Base-by-base conservation (phyloP, 2,888 invertebrate genomes). In the Trissonchulus sp. region DNA sequence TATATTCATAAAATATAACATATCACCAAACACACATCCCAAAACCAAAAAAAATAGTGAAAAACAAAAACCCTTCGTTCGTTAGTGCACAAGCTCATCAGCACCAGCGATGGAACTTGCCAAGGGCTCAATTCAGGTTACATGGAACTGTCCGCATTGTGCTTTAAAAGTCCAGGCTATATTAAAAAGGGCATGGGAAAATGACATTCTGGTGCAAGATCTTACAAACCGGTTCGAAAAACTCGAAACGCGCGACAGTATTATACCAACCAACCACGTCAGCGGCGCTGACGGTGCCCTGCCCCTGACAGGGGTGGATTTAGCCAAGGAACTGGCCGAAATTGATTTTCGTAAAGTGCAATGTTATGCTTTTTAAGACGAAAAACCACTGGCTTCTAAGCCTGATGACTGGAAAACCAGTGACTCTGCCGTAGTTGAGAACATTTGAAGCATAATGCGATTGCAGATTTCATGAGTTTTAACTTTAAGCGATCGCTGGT, bases 131-230 rank as follows among this genome's bases (percentile, higher is more conserved):
- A 60, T 18, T 60, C 60, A 60, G n/a, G 60, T 60, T 60, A 18
- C 60, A 60, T 60, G 60, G 60, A n/a, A 60, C n/a, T 60, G 60
- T n/a, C n/a, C 60, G 60, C 60, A 60, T 60, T 60, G 60, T 60
- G 18, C 60, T 18, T n/a, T n/a, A 60, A 60, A 60, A 60, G 60
- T 60, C n/a, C 60, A n/a, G n/a, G 60, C 18, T 60, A 60, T 60
- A 18, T 60, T 60, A 60, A 60, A 60, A 18, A n/a, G 18, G 18
- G 60, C 60, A 18, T 18, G 18, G 18, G 18, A 60, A 60, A 18
- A n/a, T 60, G 60, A 60, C 18, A 18, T 18, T n/a, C 18, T 18
- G 60, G n/a, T 60, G 18, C 18, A 60, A 60, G 60, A 18, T 60
- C n/a, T 60, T 18, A 60, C 60, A n/a, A 18, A 60, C 18, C n/a